Evolutionary conservation across 2,888 invertebrate species (phyloP).

Genomic region (Apotomis capreana): DNA sequence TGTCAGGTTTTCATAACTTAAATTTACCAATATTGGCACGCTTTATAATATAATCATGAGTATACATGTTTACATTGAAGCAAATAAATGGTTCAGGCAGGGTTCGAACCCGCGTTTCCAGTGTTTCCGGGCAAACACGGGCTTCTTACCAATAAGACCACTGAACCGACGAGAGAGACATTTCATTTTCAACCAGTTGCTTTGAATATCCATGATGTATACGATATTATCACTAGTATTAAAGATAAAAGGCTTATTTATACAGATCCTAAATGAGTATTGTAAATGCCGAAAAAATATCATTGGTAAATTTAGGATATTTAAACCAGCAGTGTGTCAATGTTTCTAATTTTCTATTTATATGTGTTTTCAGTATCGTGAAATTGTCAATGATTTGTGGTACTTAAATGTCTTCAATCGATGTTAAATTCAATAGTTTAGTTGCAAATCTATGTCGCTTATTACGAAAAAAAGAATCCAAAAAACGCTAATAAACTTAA

Average conservation of each 20-base stretch:
- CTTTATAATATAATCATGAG: no score
- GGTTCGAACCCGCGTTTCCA: no score
- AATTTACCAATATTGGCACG: conserved; percentile 26
- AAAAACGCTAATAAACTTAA: conserved; percentile 2
- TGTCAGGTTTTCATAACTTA: conserved; percentile 11
- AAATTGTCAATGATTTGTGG: conserved; percentile 11
- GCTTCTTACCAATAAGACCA: no score
- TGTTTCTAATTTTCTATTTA: conserved; percentile 27
- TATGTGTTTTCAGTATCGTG: conserved; percentile 18
- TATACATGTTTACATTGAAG: no score
- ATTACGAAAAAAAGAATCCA: conserved; percentile 22
- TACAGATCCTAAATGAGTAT: no score
- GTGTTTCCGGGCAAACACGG: no score
- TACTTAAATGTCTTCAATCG: conserved; percentile 10
- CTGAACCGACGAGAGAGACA: no score
- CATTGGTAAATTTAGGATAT: conserved; percentile 20
- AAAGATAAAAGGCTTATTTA: neutral
- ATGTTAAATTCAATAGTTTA: conserved; percentile 19
- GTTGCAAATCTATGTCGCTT: conserved; percentile 10
- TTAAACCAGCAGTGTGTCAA: conserved; percentile 20
- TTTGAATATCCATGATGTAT: no score
- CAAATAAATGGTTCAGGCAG: no score
- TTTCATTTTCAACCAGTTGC: no score
- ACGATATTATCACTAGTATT: no score
- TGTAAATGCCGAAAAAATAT: neutral